These are phyloP conservation scores for Drosophila nebulosa DNA, from an alignment of 1,140 invertebrate genomes.

Conservation along the genomic window DNA sequence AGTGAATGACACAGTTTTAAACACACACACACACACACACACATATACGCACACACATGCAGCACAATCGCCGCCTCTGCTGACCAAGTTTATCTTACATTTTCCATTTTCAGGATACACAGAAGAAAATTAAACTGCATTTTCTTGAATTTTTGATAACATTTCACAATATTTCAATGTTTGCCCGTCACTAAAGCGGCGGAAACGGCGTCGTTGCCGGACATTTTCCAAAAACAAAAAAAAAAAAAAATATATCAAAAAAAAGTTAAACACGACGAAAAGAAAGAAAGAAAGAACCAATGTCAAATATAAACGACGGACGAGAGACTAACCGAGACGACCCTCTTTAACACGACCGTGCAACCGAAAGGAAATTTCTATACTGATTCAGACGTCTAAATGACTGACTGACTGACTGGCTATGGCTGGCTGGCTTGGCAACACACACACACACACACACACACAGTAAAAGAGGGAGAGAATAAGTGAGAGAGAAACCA, in stretches of 20 bases:
- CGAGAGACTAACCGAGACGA: conserved; percentile 31
- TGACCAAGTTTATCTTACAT: conserved; percentile 36
- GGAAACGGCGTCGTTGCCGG: conserved; percentile 39
- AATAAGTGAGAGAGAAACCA: not conserved
- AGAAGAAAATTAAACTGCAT: conserved; percentile 4
- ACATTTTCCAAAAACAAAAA: not conserved
- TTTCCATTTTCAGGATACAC: conserved; percentile 6
- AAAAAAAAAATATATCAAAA: not conserved
- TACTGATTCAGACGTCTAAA: conserved; percentile 66
- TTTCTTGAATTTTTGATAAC: conserved; percentile 11
- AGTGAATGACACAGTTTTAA: conserved; percentile 74
- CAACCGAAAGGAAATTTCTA: conserved; percentile 71
- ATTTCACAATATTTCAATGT: not conserved
- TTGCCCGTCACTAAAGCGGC: conserved; percentile 21
- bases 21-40: conserved; percentile 44
- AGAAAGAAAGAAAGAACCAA: conserved; percentile 26
- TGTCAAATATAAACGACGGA: conserved; percentile 40
- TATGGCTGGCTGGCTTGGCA: conserved; percentile 20
- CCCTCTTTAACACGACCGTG: conserved; percentile 23
- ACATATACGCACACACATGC: conserved; percentile 10
- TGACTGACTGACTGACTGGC: conserved; percentile 42
- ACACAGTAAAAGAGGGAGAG: not conserved
- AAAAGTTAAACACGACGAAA: not conserved
- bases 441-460: conserved; percentile 24
- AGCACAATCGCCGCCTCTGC: conserved; percentile 3